Base-by-base conservation (phyloP, 2,888 invertebrate genomes). In the Heliconius ismenius region DNA sequence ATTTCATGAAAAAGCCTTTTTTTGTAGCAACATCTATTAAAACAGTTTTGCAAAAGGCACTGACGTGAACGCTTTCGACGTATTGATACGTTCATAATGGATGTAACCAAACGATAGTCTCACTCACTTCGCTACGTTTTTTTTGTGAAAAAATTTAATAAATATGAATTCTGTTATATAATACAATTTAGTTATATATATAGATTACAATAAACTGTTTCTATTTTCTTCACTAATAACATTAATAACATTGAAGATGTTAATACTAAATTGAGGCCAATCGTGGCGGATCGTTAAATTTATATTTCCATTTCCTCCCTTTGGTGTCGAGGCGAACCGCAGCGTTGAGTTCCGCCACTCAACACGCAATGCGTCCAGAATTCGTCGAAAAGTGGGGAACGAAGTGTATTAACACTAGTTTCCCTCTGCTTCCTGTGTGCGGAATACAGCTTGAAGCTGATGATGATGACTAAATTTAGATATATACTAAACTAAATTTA, bases 41-140 rank as follows among this genome's bases (percentile, higher is more conserved):
- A 60, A 72, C 10, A 36, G 24, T 62, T 62, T 70, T 32, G 21
- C 11, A 62, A 26, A 24, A 43, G 15, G 73, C 60, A 62, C 32
- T 39, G 62, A 62, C 62, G 62, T 73, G 21, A 62, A 26, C 26
- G 72, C 24, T 60, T 62, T 73, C 36, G 60, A 43, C 43, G 58
- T 67, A 73, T 67, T 36, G 68, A 74, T 73, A 64, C 54, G 18
- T 54, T n/a, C 54, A 64, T 58, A 74, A 69, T 74, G 64, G 64
- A 43, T 62, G 24, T 73, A 63, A 73, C 28, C 63, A 73, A 62
- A 73, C 43, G 26, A 73, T 73, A 73, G 62, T 73, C 63, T 43
- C 49, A n/a, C n/a, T 32, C 67, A 26, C 39, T 73, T 11, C 39
- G 73, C 26, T 62, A 26, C 43, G 63, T 39, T 11, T 73, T 62